These are phyloP conservation scores for Ceriagrion tenellum DNA, from an alignment of 2,888 invertebrate species.

Conservation along the genomic window DNA sequence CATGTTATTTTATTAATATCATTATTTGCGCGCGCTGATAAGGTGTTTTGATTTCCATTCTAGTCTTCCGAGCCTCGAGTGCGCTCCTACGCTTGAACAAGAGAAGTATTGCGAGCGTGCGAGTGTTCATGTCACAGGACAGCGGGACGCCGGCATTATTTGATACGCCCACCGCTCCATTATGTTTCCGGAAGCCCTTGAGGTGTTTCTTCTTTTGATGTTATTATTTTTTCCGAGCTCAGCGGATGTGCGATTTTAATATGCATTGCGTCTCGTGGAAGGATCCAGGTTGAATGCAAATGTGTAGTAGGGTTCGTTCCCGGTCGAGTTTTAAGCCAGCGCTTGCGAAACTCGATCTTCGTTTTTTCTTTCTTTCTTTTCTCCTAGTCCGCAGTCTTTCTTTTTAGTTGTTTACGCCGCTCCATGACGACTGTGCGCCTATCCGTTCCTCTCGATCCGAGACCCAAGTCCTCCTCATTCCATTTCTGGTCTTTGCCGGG, in stretches of 20 bases:
- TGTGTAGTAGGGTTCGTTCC: neutral
- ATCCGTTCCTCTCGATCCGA: neutral
- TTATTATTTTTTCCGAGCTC: neutral
- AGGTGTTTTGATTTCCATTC: neutral
- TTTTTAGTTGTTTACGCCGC: neutral
- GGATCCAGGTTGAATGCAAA: conserved; percentile 32
- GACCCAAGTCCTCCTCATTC: neutral
- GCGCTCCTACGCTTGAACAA: neutral
- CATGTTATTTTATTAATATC: neutral
- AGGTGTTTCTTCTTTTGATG: neutral
- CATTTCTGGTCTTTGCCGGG: neutral
- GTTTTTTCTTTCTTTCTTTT: neutral
- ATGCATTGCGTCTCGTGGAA: neutral
- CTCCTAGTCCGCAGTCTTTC: neutral
- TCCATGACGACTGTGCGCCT: neutral
- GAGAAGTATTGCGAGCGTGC: neutral
- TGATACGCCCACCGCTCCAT: conserved; percentile 21
- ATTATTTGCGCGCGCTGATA: neutral
- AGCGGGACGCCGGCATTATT: neutral
- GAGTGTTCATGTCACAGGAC: neutral
- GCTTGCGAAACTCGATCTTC: neutral
- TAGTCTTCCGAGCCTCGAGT: neutral
- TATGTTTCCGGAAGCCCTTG: neutral
- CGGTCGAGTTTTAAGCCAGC: neutral
- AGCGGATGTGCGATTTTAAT: conserved; percentile 15